These are phyloP conservation scores for Cebidichthys violaceus DNA, from an alignment of 2,113 vertebrate species.

Conservation along the genomic window DNA sequence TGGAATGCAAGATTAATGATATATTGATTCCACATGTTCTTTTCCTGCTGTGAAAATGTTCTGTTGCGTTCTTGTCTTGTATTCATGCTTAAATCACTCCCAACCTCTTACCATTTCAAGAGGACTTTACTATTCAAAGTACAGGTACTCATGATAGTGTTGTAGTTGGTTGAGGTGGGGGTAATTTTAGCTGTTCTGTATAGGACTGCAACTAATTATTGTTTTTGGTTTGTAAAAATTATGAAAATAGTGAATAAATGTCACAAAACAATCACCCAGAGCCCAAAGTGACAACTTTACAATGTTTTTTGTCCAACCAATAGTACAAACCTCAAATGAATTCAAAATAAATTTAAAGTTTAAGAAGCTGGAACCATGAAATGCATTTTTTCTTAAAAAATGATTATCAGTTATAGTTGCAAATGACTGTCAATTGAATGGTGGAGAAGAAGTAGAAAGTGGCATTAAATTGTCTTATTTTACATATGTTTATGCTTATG, in stretches of 20 bases:
- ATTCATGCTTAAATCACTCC: neutral
- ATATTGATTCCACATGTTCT: neutral
- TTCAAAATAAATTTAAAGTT: neutral
- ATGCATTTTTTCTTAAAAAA: too few species aligned
- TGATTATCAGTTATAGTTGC: too few species aligned
- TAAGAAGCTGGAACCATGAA: too few species aligned
- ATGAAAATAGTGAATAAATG: too few species aligned
- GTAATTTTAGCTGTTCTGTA: too few species aligned
- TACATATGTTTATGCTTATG: neutral
- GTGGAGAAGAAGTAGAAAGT: neutral
- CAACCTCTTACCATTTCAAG: neutral
- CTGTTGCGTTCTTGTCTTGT: neutral
- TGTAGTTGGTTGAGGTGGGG: too few species aligned
- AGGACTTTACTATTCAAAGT: neutral
- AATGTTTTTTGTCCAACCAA: too few species aligned
- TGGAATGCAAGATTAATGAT: neutral
- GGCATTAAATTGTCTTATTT: neutral
- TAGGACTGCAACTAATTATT: neutral
- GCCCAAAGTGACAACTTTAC: neutral
- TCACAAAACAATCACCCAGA: too few species aligned
- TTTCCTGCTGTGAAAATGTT: conserved; percentile 14
- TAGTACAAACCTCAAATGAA: neutral
- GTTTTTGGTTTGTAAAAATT: neutral
- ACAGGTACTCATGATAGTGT: neutral
- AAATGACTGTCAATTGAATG: neutral